Conservation (phyloP, 2,113 vertebrate genomes). For the Cairina moschata region DNA sequence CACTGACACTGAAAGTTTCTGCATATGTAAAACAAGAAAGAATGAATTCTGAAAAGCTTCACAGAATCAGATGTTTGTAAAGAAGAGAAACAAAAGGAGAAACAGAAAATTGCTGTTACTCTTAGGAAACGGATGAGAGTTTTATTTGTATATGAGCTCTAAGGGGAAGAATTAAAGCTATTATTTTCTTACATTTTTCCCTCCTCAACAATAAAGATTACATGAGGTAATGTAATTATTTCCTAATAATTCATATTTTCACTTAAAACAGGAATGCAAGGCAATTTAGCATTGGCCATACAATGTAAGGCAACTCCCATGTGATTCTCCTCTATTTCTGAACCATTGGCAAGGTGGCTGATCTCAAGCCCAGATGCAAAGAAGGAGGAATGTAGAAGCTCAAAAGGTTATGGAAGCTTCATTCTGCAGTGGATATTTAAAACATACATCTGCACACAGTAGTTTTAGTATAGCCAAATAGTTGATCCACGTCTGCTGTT, state of each 20-base stretch:
- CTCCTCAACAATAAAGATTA: background rate
- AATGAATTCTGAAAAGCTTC: constrained; percentile 31
- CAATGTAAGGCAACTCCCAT: background rate
- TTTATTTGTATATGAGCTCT: constrained; percentile 48
- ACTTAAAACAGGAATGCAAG: background rate
- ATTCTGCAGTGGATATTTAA: background rate
- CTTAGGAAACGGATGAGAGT: background rate
- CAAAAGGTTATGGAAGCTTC: background rate
- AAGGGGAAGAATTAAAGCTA: background rate
- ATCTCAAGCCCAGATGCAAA: background rate
- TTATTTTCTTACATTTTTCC: background rate
- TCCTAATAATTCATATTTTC: background rate
- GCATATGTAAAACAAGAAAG: background rate
- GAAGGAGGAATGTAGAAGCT: background rate
- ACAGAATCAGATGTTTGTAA: background rate
- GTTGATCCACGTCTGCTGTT: background rate
- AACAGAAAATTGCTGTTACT: background rate
- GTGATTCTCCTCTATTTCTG: background rate
- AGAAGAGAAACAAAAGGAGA: background rate
- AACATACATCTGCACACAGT: background rate
- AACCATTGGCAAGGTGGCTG: background rate
- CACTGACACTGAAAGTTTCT: background rate
- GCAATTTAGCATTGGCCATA: background rate
- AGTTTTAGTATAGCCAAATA: background rate
- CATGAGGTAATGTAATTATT: background rate